These are phyloP conservation scores for Tineola bisselliella DNA, from an alignment of 2,888 invertebrate genomes.

Conservation along the genomic window DNA sequence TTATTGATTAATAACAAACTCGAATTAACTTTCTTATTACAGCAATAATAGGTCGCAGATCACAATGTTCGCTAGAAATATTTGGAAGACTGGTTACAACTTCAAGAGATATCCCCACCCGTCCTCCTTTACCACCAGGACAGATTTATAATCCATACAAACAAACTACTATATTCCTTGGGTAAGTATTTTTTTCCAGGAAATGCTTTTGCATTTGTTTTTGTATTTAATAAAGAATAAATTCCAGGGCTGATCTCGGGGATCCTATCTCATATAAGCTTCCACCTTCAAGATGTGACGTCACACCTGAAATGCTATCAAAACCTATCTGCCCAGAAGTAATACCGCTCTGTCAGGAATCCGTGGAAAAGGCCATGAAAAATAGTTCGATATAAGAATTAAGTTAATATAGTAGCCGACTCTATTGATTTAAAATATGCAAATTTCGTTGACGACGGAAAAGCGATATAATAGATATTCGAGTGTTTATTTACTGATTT, in stretches of 20 bases:
- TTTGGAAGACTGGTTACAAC: constrained; percentile 50
- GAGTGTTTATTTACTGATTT: too few relatives aligned
- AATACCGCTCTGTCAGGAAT: constrained; percentile 32
- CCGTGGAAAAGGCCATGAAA: not conserved
- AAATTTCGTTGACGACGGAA: too few relatives aligned
- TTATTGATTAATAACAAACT: too few relatives aligned
- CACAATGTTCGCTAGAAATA: constrained; percentile 42
- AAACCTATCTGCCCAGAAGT: constrained; percentile 36
- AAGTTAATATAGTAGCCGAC: too few relatives aligned
- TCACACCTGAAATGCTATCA: constrained; percentile 50
- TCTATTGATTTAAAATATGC: too few relatives aligned
- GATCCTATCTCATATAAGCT: constrained; percentile 58
- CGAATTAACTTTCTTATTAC: constrained; percentile 11
- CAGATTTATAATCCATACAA: constrained; percentile 58
- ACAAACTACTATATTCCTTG: constrained; percentile 53
- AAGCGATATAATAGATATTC: too few relatives aligned
- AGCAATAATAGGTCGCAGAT: constrained; percentile 51
- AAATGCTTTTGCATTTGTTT: too few relatives aligned
- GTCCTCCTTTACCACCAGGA: constrained; percentile 42
- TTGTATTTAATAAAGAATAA: too few relatives aligned
- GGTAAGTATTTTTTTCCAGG: constrained; percentile 25
- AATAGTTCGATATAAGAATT: not conserved
- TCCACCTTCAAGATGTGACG: constrained; percentile 41
- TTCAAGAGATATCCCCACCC: constrained; percentile 39
- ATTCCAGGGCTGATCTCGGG: constrained; percentile 46